Evolutionary conservation across 2,797 vertebrate species (phyloP).

Genomic region (Trematomus bernacchii): DNA sequence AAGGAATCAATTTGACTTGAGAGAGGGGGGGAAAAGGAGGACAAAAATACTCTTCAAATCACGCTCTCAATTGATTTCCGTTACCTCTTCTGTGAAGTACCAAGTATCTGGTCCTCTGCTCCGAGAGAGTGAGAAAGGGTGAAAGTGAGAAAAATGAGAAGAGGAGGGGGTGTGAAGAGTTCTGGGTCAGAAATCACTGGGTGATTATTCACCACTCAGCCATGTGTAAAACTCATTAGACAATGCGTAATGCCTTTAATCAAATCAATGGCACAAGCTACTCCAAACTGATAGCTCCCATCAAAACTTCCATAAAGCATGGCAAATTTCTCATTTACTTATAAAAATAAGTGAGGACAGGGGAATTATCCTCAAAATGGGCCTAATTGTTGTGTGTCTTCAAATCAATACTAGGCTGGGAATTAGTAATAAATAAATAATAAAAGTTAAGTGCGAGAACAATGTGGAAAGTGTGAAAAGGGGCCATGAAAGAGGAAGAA

Average conservation of each 20-base stretch:
- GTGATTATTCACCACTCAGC: constrained; percentile 97
- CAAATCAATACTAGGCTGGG: constrained; percentile 79
- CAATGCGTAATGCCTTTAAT: constrained; percentile 99
- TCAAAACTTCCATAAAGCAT: constrained; percentile 87
- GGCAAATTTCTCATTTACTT: constrained; percentile 87
- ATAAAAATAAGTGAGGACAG: constrained; percentile 79
- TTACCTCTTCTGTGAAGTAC: constrained; percentile 76
- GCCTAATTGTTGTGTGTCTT: constrained; percentile 81
- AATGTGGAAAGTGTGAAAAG: constrained; percentile 26
- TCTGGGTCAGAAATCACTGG: constrained; percentile 87
- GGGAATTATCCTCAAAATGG: constrained; percentile 83
- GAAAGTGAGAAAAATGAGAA: constrained; percentile 81
- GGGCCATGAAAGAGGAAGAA: constrained; percentile 13
- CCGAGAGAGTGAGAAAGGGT: constrained; percentile 80
- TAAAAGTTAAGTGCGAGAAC: constrained; percentile 69
- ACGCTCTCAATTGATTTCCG: constrained; percentile 84
- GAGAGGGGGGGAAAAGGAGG: constrained; percentile 13
- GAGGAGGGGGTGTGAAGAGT: constrained; percentile 77
- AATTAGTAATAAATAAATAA: constrained; percentile 68
- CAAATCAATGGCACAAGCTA: constrained; percentile 93
- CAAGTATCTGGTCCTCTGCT: constrained; percentile 69
- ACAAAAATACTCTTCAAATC: constrained; percentile 78
- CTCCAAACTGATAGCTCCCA: constrained; percentile 82
- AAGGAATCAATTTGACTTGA: constrained; percentile 82
- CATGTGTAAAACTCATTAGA: constrained; percentile 99